A percentile compares a stretch with the other conserved stretches of the same genome.
These are phyloP conservation scores for Acanthoscelides obtectus DNA, from an alignment of 2,888 invertebrate genomes.

Conservation along the genomic window DNA sequence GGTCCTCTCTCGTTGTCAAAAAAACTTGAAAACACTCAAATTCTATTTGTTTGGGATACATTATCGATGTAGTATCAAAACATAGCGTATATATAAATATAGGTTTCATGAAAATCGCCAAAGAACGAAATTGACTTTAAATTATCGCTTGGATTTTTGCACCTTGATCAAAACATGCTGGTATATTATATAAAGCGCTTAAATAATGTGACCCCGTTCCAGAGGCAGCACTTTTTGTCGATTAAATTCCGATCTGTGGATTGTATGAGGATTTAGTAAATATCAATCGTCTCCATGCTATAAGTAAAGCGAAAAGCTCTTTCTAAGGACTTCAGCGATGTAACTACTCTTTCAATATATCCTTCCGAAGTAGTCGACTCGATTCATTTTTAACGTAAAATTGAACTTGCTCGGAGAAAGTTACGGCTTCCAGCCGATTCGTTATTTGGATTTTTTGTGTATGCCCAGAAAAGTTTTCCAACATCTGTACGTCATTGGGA, in stretches of 20 bases:
- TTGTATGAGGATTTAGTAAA: neutral
- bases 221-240: neutral
- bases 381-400: neutral
- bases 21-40: too few species aligned
- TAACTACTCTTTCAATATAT: neutral
- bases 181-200: too few species aligned
- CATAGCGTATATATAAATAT: too few species aligned
- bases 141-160: too few species aligned
- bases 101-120: too few species aligned
- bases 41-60: too few species aligned
- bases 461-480: neutral
- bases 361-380: neutral
- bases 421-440: neutral
- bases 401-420: neutral
- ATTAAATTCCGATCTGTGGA: neutral
- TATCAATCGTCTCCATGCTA: neutral
- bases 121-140: too few species aligned
- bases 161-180: too few species aligned
- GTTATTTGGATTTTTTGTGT: neutral
- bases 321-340: neutral
- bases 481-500: neutral
- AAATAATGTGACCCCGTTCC: neutral
- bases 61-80: too few species aligned
- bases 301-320: neutral
- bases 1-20: too few species aligned